Conservation (phyloP, 2,888 invertebrate species). For the Eupelmus urozonus region DNA sequence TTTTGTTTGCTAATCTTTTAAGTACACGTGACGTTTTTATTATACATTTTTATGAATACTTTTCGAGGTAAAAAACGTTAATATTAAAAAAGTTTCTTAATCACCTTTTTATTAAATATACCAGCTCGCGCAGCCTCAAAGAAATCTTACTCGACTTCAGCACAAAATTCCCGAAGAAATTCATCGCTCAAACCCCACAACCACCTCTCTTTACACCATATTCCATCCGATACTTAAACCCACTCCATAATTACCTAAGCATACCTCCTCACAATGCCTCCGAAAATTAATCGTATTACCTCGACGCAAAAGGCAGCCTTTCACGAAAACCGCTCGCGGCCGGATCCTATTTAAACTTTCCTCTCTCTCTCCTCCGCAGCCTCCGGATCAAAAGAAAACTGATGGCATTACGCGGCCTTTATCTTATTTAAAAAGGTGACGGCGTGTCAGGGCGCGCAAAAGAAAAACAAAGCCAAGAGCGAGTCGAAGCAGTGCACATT, state of each 20-base stretch:
- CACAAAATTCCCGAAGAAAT: no score
- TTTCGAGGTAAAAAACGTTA: no score
- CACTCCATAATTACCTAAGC: background rate
- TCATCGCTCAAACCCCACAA: no score
- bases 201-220: no score
- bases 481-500: background rate
- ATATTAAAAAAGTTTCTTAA: no score
- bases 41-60: no score
- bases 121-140: no score
- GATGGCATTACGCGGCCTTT: background rate
- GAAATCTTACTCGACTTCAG: no score
- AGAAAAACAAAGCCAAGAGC: background rate
- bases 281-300: slow-evolving; percentile 1
- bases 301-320: background rate
- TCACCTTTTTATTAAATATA: no score
- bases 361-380: background rate
- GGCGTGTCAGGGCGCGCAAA: background rate
- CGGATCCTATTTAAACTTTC: slow-evolving; percentile 4
- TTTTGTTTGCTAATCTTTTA: no score
- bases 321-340: background rate
- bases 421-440: background rate
- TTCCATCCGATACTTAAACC: no score
- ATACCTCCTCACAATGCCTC: background rate
- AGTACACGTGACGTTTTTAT: no score
- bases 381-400: background rate